Evolutionary conservation across 2,113 vertebrate genomes (phyloP), one percentile per base, ranked within the genome.

Genomic region (Tetraodon nigroviridis): DNA sequence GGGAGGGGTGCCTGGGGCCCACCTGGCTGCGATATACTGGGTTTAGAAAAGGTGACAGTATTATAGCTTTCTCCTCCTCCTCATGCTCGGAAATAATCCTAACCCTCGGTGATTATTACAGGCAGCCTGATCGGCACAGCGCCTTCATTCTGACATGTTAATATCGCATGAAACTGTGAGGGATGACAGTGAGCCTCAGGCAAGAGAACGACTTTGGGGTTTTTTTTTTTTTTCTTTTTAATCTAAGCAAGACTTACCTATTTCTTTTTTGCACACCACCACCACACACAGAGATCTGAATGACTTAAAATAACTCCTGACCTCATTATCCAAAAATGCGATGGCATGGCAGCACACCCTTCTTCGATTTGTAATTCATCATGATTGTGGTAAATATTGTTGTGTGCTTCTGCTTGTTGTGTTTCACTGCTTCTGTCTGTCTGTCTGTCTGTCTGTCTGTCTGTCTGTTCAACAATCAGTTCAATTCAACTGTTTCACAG

Each of bases 161-260:
- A 89, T 89, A 84, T 87, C 86, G 86, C 80, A 91, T 85, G 68
- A 68, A 79, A 80, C 78, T 84, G 82, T 87, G 87, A 73, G 67
- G 62, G 71, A 84, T 81, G 82, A 86, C 81, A 84, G 75, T 75
- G 75, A 53, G 81, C 82, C 76, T 18, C 17, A 57, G 83, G 84
- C 71, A 16, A 66, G 51, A 72, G 65, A 15, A 64, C 79, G 71
- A 68, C 81, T 45, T 50, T 29, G 18, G 29, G 40, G 27, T 27
- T 20, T 63, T 52, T 60, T 66, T 24, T 64, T 24, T 27, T 27
- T 49, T 58, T 48, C 55, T 37, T 8, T 37, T 27, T 27, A 27
- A 37, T 37, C 32, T 37, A 21, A 48, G 45, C 57, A 55, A 72
- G 47, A 74, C 67, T 74, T 51, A 55, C 64, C 58, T 53, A 48